Evolutionary conservation across 2,888 invertebrate genomes (phyloP).

Genomic region (Lycocerus yunnanus): DNA sequence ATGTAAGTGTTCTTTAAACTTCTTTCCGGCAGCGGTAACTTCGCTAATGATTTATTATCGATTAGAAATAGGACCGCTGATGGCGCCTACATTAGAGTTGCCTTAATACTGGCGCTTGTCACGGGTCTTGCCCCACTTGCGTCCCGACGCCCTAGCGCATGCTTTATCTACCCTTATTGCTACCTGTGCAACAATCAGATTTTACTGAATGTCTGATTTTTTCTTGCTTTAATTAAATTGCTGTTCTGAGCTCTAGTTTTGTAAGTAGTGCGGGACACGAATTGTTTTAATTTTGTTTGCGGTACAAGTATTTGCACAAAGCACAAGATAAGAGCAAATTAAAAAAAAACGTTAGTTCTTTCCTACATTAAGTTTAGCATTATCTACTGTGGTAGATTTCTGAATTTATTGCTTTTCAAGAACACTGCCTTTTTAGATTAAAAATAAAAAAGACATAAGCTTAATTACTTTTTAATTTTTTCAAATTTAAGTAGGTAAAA

Average conservation of each 20-base stretch:
- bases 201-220: conserved; percentile 33
- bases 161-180: conserved; percentile 41
- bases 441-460: neutral
- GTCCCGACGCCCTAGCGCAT: conserved; percentile 43
- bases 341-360: neutral
- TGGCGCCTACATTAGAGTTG: conserved; percentile 46
- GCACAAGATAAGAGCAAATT: neutral
- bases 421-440: neutral
- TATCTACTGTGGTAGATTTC: neutral
- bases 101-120: conserved; percentile 50
- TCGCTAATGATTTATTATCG: conserved; percentile 39
- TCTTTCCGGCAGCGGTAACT: conserved; percentile 28
- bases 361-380: neutral
- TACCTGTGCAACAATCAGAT: conserved; percentile 46
- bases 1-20: conserved; percentile 22
- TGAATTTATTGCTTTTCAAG: neutral
- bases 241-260: conserved; percentile 7
- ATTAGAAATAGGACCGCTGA: conserved; percentile 42
- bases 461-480: neutral
- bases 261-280: neutral
- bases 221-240: conserved; percentile 23
- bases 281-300: neutral
- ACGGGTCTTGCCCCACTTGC: conserved; percentile 48
- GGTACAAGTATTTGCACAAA: neutral
- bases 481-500: neutral